Percentiles rank a stretch among this genome's conserved stretches.
Evolutionary conservation across 1,140 invertebrate genomes (phyloP).

Genomic region (Diabrotica virgifera): DNA sequence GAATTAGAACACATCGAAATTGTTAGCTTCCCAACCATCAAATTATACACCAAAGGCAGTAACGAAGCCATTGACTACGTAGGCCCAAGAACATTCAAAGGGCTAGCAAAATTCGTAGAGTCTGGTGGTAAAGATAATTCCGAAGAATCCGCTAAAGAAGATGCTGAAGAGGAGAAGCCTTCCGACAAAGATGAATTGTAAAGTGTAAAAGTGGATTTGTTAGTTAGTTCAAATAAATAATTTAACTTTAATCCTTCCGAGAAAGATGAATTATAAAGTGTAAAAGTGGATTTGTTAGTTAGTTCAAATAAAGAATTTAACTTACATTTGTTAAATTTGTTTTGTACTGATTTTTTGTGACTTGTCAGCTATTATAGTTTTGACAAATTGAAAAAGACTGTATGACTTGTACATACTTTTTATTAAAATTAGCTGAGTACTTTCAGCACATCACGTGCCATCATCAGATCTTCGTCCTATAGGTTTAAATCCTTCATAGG

Average conservation of each 20-base stretch:
- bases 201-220: constrained; percentile 31
- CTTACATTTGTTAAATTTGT: constrained; percentile 8
- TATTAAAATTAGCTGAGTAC: too few species aligned
- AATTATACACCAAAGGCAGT: constrained; percentile 88
- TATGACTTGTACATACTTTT: too few species aligned
- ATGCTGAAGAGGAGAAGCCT: constrained; percentile 58
- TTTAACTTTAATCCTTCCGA: constrained; percentile 52
- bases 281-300: neutral
- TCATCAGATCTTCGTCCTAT: too few species aligned
- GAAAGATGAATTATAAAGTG: constrained; percentile 65
- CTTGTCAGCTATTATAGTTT: constrained; percentile 4
- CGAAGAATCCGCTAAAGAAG: constrained; percentile 54
- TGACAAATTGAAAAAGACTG: too few species aligned
- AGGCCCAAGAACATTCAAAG: constrained; percentile 93
- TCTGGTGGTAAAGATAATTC: constrained; percentile 66
- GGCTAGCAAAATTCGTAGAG: constrained; percentile 89
- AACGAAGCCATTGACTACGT: constrained; percentile 94
- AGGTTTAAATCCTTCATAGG: too few species aligned
- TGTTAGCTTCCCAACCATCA: constrained; percentile 94
- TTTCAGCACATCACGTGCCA: too few species aligned
- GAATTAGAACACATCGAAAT: constrained; percentile 95
- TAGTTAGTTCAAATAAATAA: too few species aligned
- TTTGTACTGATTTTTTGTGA: constrained; percentile 5
- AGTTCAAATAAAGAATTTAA: constrained; percentile 8
- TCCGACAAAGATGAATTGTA: constrained; percentile 68